Base-by-base conservation (phyloP, 2,888 invertebrate species). In the Mayetiola destructor region DNA sequence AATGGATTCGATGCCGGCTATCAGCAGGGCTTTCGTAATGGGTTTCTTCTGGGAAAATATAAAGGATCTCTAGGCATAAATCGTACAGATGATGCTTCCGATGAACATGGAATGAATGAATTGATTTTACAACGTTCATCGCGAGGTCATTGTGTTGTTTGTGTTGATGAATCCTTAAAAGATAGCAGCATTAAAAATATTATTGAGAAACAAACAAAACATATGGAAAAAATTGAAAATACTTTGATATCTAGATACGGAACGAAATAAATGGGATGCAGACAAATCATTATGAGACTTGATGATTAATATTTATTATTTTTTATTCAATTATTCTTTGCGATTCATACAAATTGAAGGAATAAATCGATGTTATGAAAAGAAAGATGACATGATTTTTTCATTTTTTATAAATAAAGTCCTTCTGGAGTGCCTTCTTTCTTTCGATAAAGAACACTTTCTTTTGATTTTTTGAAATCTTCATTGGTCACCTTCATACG, bases 401-500 rank as follows among this genome's bases (percentile, higher is more conserved):
- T 39, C 20, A 5, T 16, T 16, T 18, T 29, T 82, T 89, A 99
- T 68, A 99, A 81, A 76, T 99, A 99, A 58, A 99, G 81, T 63
- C 97, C 97, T 76, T 99, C 99, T 1, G 99, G 99, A 52, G 96
- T 96, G 62, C 97, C 97, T 76, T 99, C 99, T 70, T 99, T 97
- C 78, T 99, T 99, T 60, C 97, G 82, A 70, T 99, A 99, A 55
- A 99, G 77, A 29, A 99, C 97, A 74, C 94, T 99, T 71, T 99
- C 99, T 73, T 99, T 99, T 0, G 97, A 95, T 72, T 99, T 99
- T 72, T 92, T 91, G 72, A 99, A 99, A 74, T 99, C 99, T 73
- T 99, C 97, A 75, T 95, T 96, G 60, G 94, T 99, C 32, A 99
- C 99, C 74, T 96, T 97, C 99, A 99, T 99, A 64, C 99, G 82